Base-by-base conservation (phyloP, 2,888 invertebrate species). In the Drosophila acutilabella region DNA sequence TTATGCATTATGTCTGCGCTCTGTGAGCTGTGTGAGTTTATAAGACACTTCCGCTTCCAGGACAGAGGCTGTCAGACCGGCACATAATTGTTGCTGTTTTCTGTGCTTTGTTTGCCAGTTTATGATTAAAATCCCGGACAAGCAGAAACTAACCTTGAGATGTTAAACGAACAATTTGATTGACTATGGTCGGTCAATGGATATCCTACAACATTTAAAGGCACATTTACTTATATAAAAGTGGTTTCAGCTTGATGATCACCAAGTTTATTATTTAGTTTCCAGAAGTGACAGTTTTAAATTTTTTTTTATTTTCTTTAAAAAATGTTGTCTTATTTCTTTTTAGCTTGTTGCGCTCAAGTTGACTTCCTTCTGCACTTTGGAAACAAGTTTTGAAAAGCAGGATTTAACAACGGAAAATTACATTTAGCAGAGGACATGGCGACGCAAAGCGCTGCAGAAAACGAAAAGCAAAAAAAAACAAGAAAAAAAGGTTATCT, bases 401-500 rank as follows among this genome's bases (percentile, higher is more conserved):
- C 89, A 80, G 86, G 88, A 88, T 80, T 89, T 86, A 89, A 86
- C 88, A 88, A 89, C 82, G 89, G 85, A 89, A 86, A 86, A 89
- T 86, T 88, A 86, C 85, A 86, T 89, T 86, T 85, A 89, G 83
- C 80, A 71, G 72, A 72, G 74, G 73, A 81, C 80, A 68, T 81
- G 76, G 33, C 61, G 40, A 18, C n/a, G 40, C 44, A 13, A 47
- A 44, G 41, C 38, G 50, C 36, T 30, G 51, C 20, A n/a, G 30
- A 36, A 47, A 56, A 53, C 16, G 58, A 44, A 61, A 52, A 23
- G 45, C 26, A 23, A 36, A 52, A 48, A 61, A 50, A 40, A 47
- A 50, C n/a, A 26, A 14, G 13, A 42, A 5, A 20, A 11, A n/a
- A n/a, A n/a, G n/a, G n/a, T n/a, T n/a, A n/a, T n/a, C n/a, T n/a